phyloP scores from a whole-genome alignment of 1,140 invertebrate genomes.

The Bombus sibiricus region DNA sequence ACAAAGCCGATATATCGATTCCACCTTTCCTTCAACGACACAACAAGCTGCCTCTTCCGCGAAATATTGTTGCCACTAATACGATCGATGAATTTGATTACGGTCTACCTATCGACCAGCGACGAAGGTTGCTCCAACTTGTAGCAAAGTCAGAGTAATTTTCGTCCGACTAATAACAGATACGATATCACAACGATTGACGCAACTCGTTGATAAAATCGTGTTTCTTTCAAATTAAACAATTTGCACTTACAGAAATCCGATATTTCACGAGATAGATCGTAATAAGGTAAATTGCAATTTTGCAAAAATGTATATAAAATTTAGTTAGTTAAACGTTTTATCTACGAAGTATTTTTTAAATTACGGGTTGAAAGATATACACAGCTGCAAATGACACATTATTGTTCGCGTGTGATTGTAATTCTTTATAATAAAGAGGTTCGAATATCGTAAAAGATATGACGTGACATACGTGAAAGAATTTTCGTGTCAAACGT shows the following conservation, averaged over 20 bases:
- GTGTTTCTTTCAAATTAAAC: background rate
- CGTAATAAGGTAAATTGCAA: no score
- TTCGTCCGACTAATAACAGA: background rate
- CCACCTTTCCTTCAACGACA: slow-evolving; percentile 21
- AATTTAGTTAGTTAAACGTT: no score
- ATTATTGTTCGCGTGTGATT: background rate
- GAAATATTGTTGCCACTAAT: slow-evolving; percentile 36
- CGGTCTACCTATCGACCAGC: background rate
- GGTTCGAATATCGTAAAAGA: background rate
- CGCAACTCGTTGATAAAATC: background rate
- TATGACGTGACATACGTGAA: background rate
- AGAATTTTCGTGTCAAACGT: background rate
- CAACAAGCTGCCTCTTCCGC: slow-evolving; percentile 13
- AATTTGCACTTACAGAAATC: background rate
- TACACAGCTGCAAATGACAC: background rate
- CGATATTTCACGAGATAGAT: no score
- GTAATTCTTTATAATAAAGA: background rate
- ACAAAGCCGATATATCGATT: slow-evolving; percentile 50
- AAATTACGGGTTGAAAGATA: background rate
- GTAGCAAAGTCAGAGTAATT: background rate
- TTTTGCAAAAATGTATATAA: no score
- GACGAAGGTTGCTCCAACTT: slow-evolving; percentile 24
- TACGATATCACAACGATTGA: background rate
- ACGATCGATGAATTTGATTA: slow-evolving; percentile 53
- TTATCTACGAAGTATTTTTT: no score